A percentile compares a stretch with the other conserved stretches of the same genome.
These are phyloP conservation scores for Acrobeloides nanus DNA, from an alignment of 2,888 invertebrate species.

Conservation along the genomic window DNA sequence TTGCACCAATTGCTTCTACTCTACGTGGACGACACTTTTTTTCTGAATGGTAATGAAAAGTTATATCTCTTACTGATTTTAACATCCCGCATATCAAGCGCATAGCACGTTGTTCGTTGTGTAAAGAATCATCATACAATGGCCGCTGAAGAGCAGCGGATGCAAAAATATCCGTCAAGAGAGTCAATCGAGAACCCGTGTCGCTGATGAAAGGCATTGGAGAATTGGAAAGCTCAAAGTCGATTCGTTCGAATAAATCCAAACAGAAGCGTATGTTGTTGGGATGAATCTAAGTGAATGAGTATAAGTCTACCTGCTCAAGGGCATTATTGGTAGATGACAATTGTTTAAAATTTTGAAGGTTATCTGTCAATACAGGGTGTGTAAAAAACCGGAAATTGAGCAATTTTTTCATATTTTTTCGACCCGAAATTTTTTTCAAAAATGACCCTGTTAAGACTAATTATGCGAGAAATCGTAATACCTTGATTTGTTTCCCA, in stretches of 20 bases:
- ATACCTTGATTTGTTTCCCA: no score
- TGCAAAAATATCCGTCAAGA: conserved; percentile 15
- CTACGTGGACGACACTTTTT: no score
- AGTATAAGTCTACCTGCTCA: no score
- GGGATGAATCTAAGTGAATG: conserved; percentile 18
- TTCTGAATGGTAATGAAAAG: no score
- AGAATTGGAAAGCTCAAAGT: conserved; percentile 6
- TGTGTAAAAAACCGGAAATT: no score
- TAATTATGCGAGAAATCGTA: conserved; percentile 3
- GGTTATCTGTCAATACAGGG: no score
- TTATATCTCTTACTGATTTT: conserved; percentile 21
- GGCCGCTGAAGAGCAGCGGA: conserved; percentile 4
- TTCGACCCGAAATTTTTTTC: background rate
- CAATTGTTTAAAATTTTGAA: background rate
- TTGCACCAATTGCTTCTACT: no score
- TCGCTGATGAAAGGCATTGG: conserved; percentile 6
- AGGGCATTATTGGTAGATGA: no score
- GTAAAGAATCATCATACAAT: conserved; percentile 10
- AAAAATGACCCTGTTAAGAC: background rate
- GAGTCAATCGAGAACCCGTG: conserved; percentile 5
- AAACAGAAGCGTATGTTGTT: conserved; percentile 24
- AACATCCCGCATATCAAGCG: conserved; percentile 15
- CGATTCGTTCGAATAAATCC: conserved; percentile 18
- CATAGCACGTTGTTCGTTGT: conserved; percentile 14
- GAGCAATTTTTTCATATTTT: background rate